Percentiles rank a stretch among this genome's conserved stretches.
phyloP scores from a whole-genome alignment of 2,113 vertebrate species.

The Centropus bengalensis region DNA sequence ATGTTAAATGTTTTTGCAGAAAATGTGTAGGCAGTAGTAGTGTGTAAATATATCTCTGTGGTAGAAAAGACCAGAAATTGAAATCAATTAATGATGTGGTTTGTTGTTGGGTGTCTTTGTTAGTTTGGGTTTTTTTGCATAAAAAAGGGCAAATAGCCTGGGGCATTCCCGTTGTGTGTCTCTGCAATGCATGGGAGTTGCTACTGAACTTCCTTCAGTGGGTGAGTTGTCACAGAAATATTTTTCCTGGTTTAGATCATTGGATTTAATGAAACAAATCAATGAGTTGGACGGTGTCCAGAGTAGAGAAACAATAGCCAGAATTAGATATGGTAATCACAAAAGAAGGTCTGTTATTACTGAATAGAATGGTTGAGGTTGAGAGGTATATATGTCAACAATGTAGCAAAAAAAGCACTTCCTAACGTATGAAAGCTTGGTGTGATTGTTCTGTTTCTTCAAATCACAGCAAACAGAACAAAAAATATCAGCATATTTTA shows the following conservation, averaged over 20 bases:
- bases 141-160: neutral
- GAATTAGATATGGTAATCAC: neutral
- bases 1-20: neutral
- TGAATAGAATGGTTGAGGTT: neutral
- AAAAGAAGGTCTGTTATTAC: neutral
- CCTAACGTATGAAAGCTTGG: neutral
- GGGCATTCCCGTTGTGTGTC: neutral
- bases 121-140: neutral
- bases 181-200: neutral
- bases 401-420: neutral
- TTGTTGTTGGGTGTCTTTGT: neutral
- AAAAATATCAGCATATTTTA: neutral
- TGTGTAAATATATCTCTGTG: neutral
- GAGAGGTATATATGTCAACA: neutral
- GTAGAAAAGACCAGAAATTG: neutral
- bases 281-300: neutral
- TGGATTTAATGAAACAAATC: neutral
- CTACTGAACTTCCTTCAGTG: neutral
- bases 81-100: slow-evolving; percentile 6
- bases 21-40: neutral
- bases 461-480: neutral
- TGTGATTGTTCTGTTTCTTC: neutral
- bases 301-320: neutral
- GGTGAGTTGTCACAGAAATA: neutral
- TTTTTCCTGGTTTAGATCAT: neutral